Base-by-base conservation (phyloP, 2,888 invertebrate genomes). In the Leucoptera coffeella region DNA sequence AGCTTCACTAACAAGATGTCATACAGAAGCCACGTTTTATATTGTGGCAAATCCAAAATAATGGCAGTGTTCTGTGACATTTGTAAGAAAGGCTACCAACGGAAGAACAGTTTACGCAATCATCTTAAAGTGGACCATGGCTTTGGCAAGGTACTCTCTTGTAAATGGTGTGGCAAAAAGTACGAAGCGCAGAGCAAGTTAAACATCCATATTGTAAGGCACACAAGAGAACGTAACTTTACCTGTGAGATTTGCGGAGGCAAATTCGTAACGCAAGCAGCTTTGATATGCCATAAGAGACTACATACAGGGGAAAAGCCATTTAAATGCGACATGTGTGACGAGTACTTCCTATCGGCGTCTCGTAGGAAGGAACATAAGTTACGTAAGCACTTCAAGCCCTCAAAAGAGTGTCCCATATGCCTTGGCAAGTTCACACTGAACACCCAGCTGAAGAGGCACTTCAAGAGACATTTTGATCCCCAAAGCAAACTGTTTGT, bases 281-380 rank as follows among this genome's bases (percentile, higher is more conserved):
- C 65, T 2, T 39, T 65, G 15, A 38, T 50, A 1, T 57, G 59
- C 25, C 65, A 67, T 30, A 48, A 40, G 2, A 40, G 65, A n/a
- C 37, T 60, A 2, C 65, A 67, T 30, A 65, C 65, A 0, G 65
- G 65, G 0, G 65, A 67, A 28, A 43, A 40, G 19, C 65, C 65
- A 0, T 65, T 49, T 25, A 45, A 50, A 4, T 67, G 65, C 38
- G 57, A 62, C 11, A 17, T 56, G 26, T 67, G 65, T 27, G 37
- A 40, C n/a, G 58, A 60, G 31, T 52, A 47, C 14, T 67, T 67
- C 28, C 33, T 62, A 2, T 60, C 60, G 0, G 50, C 61, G 3
- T 61, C 62, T 2, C 42, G 60, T 32, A 43, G 62, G 28, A 50
- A 55, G 47, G 57, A 53, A 30, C 62, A 64, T 30, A 57, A 50